These are phyloP conservation scores for Clarias pachynema DNA, from an alignment of 2,797 vertebrate genomes.

Conservation along the genomic window DNA sequence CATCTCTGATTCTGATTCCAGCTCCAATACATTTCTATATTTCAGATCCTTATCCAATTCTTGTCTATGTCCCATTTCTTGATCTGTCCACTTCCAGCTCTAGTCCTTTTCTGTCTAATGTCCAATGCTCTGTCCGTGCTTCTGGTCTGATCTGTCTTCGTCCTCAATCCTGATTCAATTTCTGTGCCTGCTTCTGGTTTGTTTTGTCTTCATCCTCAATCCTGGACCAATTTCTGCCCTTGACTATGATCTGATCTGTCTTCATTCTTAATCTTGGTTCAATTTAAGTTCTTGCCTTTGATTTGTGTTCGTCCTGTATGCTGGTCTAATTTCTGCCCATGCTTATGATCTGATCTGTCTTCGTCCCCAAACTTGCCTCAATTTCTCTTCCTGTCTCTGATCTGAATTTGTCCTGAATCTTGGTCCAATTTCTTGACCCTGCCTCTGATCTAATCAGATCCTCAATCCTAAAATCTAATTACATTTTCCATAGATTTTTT, in stretches of 20 bases:
- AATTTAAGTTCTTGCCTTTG: background rate
- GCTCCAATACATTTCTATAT: background rate
- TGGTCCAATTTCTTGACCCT: background rate
- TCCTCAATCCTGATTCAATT: background rate
- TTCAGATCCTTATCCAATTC: background rate
- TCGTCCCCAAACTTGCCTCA: too few relatives aligned
- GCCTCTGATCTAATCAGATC: too few relatives aligned
- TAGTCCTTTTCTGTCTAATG: background rate
- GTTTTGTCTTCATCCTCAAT: background rate
- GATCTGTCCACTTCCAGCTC: background rate
- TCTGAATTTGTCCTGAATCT: background rate
- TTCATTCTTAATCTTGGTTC: background rate
- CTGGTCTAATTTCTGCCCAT: background rate
- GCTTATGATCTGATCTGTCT: too few relatives aligned
- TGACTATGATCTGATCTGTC: background rate
- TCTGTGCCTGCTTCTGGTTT: background rate
- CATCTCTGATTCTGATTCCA: background rate
- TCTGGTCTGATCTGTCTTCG: background rate
- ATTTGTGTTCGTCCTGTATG: background rate
- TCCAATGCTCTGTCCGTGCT: background rate
- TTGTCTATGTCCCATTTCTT: too few relatives aligned
- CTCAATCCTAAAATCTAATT: too few relatives aligned
- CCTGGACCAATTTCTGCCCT: background rate
- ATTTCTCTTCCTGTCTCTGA: background rate
- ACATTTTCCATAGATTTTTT: too few relatives aligned